Conservation (phyloP, 2,797 vertebrate species). For the Denticeps clupeoides region DNA sequence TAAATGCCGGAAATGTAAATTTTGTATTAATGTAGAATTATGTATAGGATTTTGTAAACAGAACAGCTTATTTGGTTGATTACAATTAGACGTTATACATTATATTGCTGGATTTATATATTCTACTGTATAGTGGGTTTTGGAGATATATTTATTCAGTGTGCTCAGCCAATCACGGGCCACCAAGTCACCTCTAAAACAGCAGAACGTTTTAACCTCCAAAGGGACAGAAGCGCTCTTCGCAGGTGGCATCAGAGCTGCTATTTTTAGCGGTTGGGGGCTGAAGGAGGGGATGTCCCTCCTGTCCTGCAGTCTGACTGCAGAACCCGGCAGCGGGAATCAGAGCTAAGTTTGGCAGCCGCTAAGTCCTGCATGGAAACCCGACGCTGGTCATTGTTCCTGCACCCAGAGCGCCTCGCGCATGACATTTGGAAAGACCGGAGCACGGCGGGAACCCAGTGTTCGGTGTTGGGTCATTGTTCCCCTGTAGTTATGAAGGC, state of each 20-base stretch:
- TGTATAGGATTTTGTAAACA: too few species aligned
- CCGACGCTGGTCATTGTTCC: constrained; percentile 60
- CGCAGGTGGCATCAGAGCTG: constrained; percentile 5
- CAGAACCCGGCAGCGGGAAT: constrained; percentile 31
- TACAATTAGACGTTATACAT: too few species aligned
- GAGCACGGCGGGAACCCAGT: constrained; percentile 24
- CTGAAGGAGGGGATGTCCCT: constrained; percentile 12
- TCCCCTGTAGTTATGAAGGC: too few species aligned
- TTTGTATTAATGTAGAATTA: too few species aligned
- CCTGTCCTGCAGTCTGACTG: constrained; percentile 12
- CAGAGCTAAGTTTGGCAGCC: constrained; percentile 62
- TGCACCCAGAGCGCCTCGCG: constrained; percentile 41
- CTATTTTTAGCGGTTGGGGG: constrained; percentile 21
- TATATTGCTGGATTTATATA: too few species aligned
- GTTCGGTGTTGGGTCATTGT: constrained; percentile 29
- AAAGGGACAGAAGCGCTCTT: constrained; percentile 6
- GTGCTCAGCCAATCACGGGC: not conserved
- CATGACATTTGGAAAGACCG: constrained; percentile 58
- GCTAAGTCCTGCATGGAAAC: constrained; percentile 64
- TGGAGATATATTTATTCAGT: too few species aligned
- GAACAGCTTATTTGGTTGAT: too few species aligned
- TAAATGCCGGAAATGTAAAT: too few species aligned
- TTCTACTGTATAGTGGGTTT: too few species aligned
- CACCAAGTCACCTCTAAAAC: not conserved
- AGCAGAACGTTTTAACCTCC: constrained; percentile 7